Evolutionary conservation across 1,140 invertebrate genomes (phyloP).

Genomic region (Sinella curviseta): DNA sequence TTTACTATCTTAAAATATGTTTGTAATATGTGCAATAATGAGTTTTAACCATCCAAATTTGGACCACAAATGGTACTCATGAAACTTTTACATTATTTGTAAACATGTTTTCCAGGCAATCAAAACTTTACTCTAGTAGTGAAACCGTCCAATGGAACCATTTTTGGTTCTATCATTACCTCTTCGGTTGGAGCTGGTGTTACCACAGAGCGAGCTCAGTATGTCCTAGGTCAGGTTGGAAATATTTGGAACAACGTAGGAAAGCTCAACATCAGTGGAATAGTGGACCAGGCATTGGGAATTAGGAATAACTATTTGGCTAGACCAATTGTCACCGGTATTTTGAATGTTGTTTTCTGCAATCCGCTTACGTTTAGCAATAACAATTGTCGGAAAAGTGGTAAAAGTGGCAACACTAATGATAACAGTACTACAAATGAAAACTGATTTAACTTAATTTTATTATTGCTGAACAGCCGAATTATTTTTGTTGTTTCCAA

Average conservation of each 20-base stretch:
- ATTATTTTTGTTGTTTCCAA: too few species aligned
- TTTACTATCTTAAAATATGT: too few species aligned
- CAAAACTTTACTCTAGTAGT: too few species aligned
- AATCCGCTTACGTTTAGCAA: background rate
- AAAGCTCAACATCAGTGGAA: constrained; percentile 6
- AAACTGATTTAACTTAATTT: background rate
- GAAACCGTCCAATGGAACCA: background rate
- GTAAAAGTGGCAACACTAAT: background rate
- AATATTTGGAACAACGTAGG: background rate
- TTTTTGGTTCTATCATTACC: background rate
- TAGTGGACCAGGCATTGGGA: background rate
- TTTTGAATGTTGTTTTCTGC: constrained; percentile 11
- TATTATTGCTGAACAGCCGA: constrained; percentile 1
- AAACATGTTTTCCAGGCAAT: too few species aligned
- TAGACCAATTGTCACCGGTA: background rate
- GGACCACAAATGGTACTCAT: background rate
- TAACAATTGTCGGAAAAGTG: constrained; percentile 8
- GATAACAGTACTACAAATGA: too few species aligned
- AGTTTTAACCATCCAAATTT: too few species aligned
- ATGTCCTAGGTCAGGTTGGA: background rate
- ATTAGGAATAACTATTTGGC: background rate
- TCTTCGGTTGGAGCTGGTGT: background rate
- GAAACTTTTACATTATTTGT: background rate
- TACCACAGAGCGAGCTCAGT: background rate
- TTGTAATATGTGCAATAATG: too few species aligned